A percentile compares a stretch with the other conserved stretches of the same genome.
Conservation (phyloP, 2,888 invertebrate species). For the Mactromeris polynyma region DNA sequence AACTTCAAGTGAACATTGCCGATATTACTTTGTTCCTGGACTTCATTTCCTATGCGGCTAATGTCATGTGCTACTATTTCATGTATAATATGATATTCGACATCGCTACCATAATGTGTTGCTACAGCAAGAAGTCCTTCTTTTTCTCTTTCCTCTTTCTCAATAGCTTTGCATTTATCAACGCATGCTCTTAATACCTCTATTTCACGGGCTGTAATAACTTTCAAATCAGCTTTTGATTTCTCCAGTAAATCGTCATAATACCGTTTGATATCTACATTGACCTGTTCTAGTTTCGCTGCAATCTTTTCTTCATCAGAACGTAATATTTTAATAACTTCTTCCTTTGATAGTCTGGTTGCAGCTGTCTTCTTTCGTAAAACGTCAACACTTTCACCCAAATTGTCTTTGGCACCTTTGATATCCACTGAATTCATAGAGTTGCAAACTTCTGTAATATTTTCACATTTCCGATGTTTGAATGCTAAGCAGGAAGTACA, state of each 20-base stretch:
- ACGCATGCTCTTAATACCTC: too few relatives aligned
- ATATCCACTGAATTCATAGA: not conserved
- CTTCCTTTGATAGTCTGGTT: not conserved
- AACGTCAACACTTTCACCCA: not conserved
- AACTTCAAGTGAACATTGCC: not conserved
- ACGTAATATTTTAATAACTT: not conserved
- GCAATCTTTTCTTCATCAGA: not conserved
- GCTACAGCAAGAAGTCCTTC: not conserved
- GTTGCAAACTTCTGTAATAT: conserved; percentile 12
- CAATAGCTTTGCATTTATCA: not conserved
- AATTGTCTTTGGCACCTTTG: not conserved
- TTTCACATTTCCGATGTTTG: conserved; percentile 12
- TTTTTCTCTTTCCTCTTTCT: not conserved
- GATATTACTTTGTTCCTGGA: not conserved
- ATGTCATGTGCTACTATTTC: too few relatives aligned
- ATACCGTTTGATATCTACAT: not conserved
- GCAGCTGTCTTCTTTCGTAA: too few relatives aligned
- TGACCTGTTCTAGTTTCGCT: not conserved
- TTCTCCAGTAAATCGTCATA: not conserved
- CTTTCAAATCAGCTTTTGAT: not conserved
- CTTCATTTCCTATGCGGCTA: not conserved
- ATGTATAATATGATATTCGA: too few relatives aligned
- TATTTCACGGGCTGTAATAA: not conserved
- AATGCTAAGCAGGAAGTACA: conserved; percentile 15
- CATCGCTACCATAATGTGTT: not conserved